phyloP scores from a whole-genome alignment of 2,797 vertebrate species.

The Synanceia verrucosa region DNA sequence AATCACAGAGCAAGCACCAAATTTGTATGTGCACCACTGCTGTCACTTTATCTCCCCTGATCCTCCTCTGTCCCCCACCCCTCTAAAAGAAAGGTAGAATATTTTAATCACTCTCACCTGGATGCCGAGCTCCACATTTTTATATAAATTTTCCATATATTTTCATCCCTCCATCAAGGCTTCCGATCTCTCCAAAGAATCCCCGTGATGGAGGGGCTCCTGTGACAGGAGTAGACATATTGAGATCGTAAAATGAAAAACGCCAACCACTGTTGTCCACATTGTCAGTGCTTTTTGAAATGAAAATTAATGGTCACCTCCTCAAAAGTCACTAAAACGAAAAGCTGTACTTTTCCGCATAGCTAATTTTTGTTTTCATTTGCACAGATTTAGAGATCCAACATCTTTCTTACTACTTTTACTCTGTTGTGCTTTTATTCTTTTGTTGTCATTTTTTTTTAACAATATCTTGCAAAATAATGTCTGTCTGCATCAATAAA shows the following conservation, averaged over 20 bases:
- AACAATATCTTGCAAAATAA: too few relatives aligned
- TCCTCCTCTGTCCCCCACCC: too few relatives aligned
- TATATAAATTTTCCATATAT: too few relatives aligned
- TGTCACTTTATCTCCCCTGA: too few relatives aligned
- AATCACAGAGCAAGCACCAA: too few relatives aligned
- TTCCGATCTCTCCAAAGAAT: slow-evolving; percentile 85
- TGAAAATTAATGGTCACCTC: neutral
- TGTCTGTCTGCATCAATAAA: too few relatives aligned
- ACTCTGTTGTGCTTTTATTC: too few relatives aligned
- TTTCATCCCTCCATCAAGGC: slow-evolving; percentile 84
- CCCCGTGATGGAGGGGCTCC: slow-evolving; percentile 86
- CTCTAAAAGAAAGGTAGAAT: too few relatives aligned
- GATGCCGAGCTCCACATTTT: slow-evolving; percentile 87
- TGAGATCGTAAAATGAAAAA: neutral
- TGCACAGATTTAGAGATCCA: neutral
- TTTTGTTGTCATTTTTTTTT: too few relatives aligned
- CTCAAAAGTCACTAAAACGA: neutral
- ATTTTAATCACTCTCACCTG: slow-evolving; percentile 68
- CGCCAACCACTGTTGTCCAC: neutral
- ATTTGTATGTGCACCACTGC: too few relatives aligned
- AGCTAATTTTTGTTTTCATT: neutral
- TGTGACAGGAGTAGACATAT: slow-evolving; percentile 40
- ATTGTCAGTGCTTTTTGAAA: neutral
- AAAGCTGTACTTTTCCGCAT: neutral
- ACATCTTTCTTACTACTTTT: too few relatives aligned